Evolutionary conservation across 2,113 vertebrate species (phyloP), one percentile per base, ranked within the genome.

Genomic region (Dicaeum eximium): DNA sequence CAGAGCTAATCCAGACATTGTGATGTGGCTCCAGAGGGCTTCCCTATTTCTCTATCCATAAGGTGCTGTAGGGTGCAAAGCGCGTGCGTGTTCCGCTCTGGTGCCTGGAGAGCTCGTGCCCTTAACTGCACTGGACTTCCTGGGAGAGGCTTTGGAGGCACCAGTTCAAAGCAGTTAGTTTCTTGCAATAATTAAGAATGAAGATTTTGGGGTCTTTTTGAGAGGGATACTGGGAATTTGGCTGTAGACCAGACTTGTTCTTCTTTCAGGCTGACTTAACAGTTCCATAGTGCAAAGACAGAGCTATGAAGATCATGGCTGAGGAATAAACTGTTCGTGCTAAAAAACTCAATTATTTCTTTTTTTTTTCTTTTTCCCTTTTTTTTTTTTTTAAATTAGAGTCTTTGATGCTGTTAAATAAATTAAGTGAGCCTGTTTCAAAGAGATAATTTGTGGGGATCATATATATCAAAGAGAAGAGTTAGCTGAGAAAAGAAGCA

Each of bases 21-120:
- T 13, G n/a, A 19, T 28, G 6, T 0, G 54, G n/a, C 42, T 91
- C n/a, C 58, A 61, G 79, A 48, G 73, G 15, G 19, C 27, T 62
- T 86, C 65, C 33, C 6, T 51, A 4, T 75, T 62, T 86, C 65
- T 30, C 7, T 51, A 4, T 75, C 61, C 10, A 0, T 71, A 53
- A 20, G 0, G 1, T 44, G 8, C 25, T 8, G 19, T 9, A 31
- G 22, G 62, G 30, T 33, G 67, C 10, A 27, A 20, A 74, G 33
- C 2, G 1, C 0, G 0, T 13, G 4, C 4, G 1, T 0, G 0
- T 20, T 54, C 7, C 2, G 3, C 28, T 42, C 56, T 67, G 44
- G 22, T 54, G 56, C 51, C 45, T 78, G 51, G 13, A 64, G 30
- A 74, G 15, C 33, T 58, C 54, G 10, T 51, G 73, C 30, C 13